A percentile compares a stretch with the other conserved stretches of the same genome.
Evolutionary conservation across 1,140 invertebrate genomes (phyloP).

Genomic region (Cotesia vestalis): DNA sequence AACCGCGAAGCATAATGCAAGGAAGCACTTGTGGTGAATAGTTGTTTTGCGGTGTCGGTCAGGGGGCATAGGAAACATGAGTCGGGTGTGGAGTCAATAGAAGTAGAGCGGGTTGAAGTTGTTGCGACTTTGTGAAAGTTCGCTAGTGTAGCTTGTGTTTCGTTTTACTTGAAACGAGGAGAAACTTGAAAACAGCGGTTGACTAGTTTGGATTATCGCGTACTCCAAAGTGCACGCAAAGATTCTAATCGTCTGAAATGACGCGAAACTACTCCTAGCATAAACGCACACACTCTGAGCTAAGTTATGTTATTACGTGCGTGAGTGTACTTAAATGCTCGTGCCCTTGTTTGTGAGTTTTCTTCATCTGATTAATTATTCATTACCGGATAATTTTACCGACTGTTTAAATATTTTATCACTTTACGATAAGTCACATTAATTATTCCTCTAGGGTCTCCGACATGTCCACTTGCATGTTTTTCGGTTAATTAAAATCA

Average conservation of each 20-base stretch:
- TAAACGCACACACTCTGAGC: not conserved
- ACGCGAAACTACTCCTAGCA: not conserved
- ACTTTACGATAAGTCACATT: no score
- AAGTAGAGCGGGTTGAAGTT: not conserved
- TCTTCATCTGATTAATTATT: constrained; percentile 16
- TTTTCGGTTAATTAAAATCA: no score
- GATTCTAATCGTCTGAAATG: constrained; percentile 9
- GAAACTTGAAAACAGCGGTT: not conserved
- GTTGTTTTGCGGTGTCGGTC: constrained; percentile 11
- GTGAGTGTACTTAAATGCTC: constrained; percentile 2
- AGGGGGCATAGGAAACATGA: not conserved
- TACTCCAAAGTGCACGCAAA: constrained; percentile 12
- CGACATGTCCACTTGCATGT: no score
- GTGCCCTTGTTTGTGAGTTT: not conserved
- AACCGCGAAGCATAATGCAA: constrained; percentile 9
- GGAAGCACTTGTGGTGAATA: constrained; percentile 15
- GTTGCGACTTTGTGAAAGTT: constrained; percentile 11
- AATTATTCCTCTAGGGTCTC: no score
- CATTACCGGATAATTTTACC: constrained; percentile 11
- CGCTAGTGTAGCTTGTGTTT: not conserved
- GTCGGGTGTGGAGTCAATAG: no score
- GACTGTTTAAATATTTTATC: constrained; percentile 1
- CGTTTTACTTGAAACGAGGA: not conserved
- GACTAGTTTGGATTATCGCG: constrained; percentile 14
- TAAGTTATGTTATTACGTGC: constrained; percentile 1